A percentile compares a stretch with the other conserved stretches of the same genome.
Conservation (phyloP, 2,113 vertebrate genomes). For the Mustela lutreola region DNA sequence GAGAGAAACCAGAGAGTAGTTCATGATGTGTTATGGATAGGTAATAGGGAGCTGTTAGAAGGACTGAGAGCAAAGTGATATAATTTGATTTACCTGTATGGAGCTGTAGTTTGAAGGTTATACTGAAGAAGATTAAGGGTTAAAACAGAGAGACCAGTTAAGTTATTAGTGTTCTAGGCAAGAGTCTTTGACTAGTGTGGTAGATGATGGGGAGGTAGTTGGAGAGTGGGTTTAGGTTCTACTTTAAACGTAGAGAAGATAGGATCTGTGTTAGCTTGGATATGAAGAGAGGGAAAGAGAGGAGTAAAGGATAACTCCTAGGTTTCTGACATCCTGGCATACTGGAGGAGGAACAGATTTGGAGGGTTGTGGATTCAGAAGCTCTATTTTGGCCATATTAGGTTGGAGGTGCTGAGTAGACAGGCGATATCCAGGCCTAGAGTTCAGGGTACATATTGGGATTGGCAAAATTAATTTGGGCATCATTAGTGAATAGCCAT, state of each 20-base stretch:
- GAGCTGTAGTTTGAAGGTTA: background rate
- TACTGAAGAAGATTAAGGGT: background rate
- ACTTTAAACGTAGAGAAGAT: background rate
- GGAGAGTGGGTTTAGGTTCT: background rate
- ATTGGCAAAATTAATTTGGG: constrained; percentile 21
- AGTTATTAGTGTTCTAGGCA: constrained; percentile 6
- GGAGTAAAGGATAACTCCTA: background rate
- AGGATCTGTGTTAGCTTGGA: background rate
- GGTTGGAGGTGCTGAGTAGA: background rate
- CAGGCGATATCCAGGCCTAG: background rate
- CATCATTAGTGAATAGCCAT: background rate
- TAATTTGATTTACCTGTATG: background rate
- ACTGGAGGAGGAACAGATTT: background rate
- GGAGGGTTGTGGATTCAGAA: background rate
- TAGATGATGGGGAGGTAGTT: background rate
- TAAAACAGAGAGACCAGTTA: constrained; percentile 12
- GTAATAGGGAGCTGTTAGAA: background rate
- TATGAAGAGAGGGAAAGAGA: background rate
- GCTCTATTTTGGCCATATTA: background rate
- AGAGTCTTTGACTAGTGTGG: background rate
- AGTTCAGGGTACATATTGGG: background rate
- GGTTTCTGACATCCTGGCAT: background rate
- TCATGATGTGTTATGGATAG: background rate
- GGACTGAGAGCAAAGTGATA: background rate
- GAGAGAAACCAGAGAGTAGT: background rate